Evolutionary conservation across 2,888 invertebrate genomes (phyloP), one percentile per base, ranked within the genome.

Genomic region (Phyllotreta cruciferae): DNA sequence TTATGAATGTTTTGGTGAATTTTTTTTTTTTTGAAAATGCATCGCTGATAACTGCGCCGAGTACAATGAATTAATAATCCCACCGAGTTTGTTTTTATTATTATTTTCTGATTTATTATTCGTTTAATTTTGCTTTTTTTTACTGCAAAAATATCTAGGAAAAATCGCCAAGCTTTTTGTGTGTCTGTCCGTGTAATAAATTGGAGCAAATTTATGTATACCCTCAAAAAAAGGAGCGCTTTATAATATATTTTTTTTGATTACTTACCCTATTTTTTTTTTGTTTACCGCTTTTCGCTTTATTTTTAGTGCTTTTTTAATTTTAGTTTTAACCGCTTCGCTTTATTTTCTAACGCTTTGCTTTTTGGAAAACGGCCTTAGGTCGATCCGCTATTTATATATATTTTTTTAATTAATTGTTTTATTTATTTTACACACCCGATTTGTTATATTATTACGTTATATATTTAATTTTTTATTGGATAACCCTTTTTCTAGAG

Each of bases 401-500:
- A n/a, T n/a, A n/a, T n/a, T n/a, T n/a, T n/a, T n/a, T n/a, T n/a
- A n/a, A n/a, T n/a, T n/a, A n/a, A n/a, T 38, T 52, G 36, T 52
- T 41, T 41, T 41, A 41, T 24, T 24, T 24, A 24, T 24, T 24
- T 24, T 24, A 24, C 24, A 24, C 24, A 24, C 24, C 24, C 4
- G 24, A 24, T 24, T n/a, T 24, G 24, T 3, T 24, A 24, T 24
- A 3, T 3, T 24, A 24, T 24, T 24, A 24, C 24, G 24, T 24
- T 24, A 24, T 24, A 24, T 4, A 24, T 24, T 24, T 24, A 24
- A 24, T 24, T 24, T 24, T 71, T 73, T 58, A 77, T 80, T 81
- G 80, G 80, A 80, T 81, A 80, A 81, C 80, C 80, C 81, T 79
- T 79, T 75, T 75, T 79, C 77, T 79, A 77, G 79, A 79, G 80